Conservation (phyloP, 1,140 invertebrate species). For the Paralvinella palmiformis region DNA sequence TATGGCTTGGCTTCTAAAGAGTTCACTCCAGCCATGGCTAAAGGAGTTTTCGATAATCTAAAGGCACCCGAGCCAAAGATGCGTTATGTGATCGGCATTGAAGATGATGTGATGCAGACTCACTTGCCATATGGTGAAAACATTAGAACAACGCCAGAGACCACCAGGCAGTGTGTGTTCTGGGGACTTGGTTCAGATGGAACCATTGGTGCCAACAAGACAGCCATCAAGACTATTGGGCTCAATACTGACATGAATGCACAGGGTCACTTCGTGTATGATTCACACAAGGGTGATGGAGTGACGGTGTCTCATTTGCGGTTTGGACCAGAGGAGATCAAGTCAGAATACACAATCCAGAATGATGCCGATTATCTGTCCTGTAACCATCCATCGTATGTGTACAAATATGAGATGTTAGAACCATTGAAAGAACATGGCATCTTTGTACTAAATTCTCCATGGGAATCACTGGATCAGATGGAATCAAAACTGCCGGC, state of each 20-base stretch:
- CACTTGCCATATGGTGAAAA: constrained; percentile 13
- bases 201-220: constrained; percentile 20
- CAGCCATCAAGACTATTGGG: constrained; percentile 21
- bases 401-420: constrained; percentile 21
- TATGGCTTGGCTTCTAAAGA: constrained; percentile 22
- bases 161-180: constrained; percentile 20
- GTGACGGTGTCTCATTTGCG: constrained; percentile 19
- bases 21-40: constrained; percentile 20
- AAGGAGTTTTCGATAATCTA: constrained; percentile 20
- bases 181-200: constrained; percentile 22
- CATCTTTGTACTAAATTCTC: constrained; percentile 21
- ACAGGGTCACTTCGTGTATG: constrained; percentile 22
- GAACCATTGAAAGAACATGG: constrained; percentile 18
- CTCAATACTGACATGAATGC: constrained; percentile 21
- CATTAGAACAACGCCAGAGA: constrained; percentile 8
- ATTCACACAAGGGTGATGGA: constrained; percentile 22
- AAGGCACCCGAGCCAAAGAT: constrained; percentile 19
- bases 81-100: constrained; percentile 21
- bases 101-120: constrained; percentile 22
- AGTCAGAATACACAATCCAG: constrained; percentile 21
- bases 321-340: constrained; percentile 21
- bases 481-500: constrained; percentile 19
- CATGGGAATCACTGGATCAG: constrained; percentile 15
- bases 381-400: constrained; percentile 18
- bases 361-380: constrained; percentile 20